These are phyloP conservation scores for Metallyticus violacea DNA, from an alignment of 2,888 invertebrate genomes.

Conservation along the genomic window DNA sequence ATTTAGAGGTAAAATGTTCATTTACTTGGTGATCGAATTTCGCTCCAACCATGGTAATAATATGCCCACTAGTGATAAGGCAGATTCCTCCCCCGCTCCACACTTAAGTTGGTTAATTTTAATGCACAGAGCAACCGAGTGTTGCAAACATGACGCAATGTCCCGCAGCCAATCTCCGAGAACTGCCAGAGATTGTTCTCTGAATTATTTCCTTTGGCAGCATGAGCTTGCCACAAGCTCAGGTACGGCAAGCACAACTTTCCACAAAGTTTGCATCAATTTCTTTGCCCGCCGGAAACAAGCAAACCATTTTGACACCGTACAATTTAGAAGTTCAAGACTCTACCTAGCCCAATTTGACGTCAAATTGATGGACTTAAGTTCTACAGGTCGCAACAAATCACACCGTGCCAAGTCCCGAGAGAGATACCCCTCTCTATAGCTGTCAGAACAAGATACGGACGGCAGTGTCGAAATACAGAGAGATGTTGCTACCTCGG, in stretches of 20 bases:
- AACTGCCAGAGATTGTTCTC: background rate
- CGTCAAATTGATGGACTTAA: background rate
- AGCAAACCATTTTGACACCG: background rate
- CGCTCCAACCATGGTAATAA: too few relatives aligned
- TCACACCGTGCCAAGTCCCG: background rate
- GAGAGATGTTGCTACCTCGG: background rate
- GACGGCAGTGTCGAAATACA: background rate
- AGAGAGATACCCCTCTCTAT: background rate
- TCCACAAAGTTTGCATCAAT: background rate
- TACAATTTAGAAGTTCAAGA: background rate
- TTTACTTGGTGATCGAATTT: background rate
- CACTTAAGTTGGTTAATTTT: background rate
- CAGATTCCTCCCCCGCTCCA: too few relatives aligned
- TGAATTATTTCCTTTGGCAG: background rate
- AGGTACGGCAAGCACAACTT: background rate
- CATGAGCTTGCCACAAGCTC: background rate
- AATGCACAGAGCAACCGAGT: background rate
- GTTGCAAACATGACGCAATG: background rate
- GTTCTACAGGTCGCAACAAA: background rate
- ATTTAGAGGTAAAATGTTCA: too few relatives aligned
- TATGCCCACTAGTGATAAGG: background rate
- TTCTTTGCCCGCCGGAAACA: background rate
- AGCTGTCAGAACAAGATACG: background rate
- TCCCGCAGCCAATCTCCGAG: background rate
- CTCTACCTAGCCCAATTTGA: too few relatives aligned